Evolutionary conservation across 2,113 vertebrate genomes (phyloP).

Genomic region (Nyctereutes procyonoides): DNA sequence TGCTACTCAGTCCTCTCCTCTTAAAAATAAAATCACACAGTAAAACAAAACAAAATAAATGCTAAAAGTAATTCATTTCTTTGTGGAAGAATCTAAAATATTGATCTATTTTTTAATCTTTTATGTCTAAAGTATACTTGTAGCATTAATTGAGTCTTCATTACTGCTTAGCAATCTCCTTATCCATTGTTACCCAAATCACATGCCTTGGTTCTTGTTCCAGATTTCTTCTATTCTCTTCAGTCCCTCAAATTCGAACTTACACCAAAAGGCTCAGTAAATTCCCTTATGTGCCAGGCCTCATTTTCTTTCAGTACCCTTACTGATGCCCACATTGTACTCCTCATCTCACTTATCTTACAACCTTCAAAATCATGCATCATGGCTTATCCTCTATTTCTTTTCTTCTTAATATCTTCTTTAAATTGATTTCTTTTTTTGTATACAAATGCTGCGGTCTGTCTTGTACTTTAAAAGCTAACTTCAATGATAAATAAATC

Average conservation of each 20-base stretch:
- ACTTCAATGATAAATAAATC: neutral
- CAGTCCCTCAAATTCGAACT: neutral
- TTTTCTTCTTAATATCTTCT: slow-evolving; percentile 12
- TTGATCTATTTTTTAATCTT: neutral
- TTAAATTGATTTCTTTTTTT: slow-evolving; percentile 21
- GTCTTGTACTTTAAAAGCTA: neutral
- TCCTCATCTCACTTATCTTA: neutral
- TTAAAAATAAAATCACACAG: slow-evolving; percentile 49
- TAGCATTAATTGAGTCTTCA: slow-evolving; percentile 5
- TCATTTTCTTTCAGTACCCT: neutral
- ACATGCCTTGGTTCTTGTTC: neutral
- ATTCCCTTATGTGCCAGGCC: neutral
- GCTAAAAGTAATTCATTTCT: slow-evolving; percentile 20
- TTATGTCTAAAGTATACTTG: neutral
- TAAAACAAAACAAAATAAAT: slow-evolving; percentile 39
- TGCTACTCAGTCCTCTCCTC: slow-evolving; percentile 19
- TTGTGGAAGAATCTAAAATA: slow-evolving; percentile 13
- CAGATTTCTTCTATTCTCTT: neutral
- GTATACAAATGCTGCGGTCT: neutral
- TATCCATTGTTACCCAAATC: neutral
- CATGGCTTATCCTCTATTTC: neutral
- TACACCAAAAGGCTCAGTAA: neutral
- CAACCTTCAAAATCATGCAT: neutral
- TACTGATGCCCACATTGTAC: neutral
- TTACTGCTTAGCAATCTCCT: slow-evolving; percentile 1